Conservation (phyloP, 2,797 vertebrate genomes). For the Melanotaenia maccullochi region DNA sequence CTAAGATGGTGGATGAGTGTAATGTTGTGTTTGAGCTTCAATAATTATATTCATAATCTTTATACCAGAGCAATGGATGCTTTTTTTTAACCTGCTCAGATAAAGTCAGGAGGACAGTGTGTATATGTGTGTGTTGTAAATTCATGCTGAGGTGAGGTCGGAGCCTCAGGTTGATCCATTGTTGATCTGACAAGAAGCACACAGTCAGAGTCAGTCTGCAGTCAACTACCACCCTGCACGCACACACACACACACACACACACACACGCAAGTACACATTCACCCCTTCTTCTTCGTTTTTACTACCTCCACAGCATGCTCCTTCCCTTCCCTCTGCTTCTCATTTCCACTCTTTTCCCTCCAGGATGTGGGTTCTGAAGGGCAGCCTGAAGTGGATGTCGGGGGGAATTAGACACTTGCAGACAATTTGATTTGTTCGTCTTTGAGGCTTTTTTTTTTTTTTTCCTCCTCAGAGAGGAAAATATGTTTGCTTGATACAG, state of each 20-base stretch:
- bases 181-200: conserved; percentile 73
- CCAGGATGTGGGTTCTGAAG: conserved; percentile 69
- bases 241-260: conserved; percentile 18
- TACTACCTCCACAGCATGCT: conserved; percentile 44
- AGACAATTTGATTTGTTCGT: conserved; percentile 82
- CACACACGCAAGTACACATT: conserved; percentile 23
- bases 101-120: not conserved
- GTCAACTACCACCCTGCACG: conserved; percentile 48
- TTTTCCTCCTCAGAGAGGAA: conserved; percentile 28
- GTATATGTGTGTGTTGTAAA: conserved; percentile 44
- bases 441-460: conserved; percentile 62
- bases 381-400: conserved; percentile 75
- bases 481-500: conserved; percentile 22
- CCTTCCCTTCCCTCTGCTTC: conserved; percentile 16
- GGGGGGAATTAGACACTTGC: conserved; percentile 76
- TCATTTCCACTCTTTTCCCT: conserved; percentile 36
- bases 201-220: conserved; percentile 64
- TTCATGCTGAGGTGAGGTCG: conserved; percentile 65
- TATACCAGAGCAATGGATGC: no score
- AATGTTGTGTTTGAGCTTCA: no score
- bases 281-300: conserved; percentile 31
- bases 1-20: no score
- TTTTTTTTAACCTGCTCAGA: no score
- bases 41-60: no score
- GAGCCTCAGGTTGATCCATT: conserved; percentile 71